phyloP scores from a whole-genome alignment of 2,797 vertebrate species.

The Rhabdomys pumilio region DNA sequence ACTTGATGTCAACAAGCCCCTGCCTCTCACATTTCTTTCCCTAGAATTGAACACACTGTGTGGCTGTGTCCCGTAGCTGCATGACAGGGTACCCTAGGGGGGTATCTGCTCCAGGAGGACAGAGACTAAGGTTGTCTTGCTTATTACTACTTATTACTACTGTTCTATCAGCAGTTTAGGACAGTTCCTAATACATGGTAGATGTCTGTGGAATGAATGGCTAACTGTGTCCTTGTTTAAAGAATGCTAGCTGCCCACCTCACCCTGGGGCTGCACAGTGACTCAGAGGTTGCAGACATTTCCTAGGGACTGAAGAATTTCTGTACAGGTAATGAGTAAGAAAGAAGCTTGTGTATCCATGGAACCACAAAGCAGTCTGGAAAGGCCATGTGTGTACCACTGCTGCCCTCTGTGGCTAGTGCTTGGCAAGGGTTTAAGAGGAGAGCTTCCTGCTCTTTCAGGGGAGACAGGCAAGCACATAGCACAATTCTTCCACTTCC shows the following conservation, averaged over 20 bases:
- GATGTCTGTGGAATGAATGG: neutral
- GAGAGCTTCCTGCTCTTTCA: neutral
- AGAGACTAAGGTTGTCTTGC: neutral
- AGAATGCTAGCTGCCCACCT: neutral
- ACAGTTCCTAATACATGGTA: neutral
- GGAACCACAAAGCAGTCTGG: neutral
- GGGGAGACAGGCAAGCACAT: neutral
- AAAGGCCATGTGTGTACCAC: neutral
- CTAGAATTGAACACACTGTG: neutral
- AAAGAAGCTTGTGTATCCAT: neutral
- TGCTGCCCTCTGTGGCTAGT: neutral
- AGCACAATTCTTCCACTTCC: neutral
- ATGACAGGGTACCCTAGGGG: neutral
- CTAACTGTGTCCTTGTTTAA: neutral
- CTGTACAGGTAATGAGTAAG: neutral
- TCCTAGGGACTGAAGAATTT: neutral
- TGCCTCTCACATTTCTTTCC: neutral
- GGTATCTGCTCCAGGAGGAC: neutral
- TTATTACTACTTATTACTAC: neutral
- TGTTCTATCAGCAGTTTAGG: neutral
- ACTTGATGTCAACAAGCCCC: neutral
- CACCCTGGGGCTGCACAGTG: neutral
- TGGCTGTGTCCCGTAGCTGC: neutral
- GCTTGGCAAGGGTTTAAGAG: neutral
- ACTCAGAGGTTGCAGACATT: neutral